Evolutionary conservation across 2,888 invertebrate species (phyloP).

Genomic region (Pherbina coryleti): DNA sequence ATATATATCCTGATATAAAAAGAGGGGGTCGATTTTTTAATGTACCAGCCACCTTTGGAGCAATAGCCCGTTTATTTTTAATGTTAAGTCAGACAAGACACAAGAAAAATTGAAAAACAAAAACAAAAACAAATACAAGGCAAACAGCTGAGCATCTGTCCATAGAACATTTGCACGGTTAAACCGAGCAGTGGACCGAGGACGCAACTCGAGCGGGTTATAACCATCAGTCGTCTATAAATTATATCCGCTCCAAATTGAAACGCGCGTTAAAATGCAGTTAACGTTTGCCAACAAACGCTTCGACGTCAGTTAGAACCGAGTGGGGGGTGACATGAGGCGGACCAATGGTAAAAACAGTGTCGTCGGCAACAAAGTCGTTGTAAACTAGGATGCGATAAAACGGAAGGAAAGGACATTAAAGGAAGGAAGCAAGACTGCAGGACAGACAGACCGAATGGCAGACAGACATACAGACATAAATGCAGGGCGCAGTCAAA

Average conservation of each 20-base stretch:
- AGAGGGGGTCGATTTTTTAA: too few species aligned
- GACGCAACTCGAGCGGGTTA: conserved; percentile 35
- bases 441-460: background rate
- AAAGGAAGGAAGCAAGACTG: conserved; percentile 44
- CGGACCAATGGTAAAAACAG: background rate
- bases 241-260: conserved; percentile 69
- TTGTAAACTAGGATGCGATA: conserved; percentile 40
- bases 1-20: too few species aligned
- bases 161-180: background rate
- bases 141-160: too few species aligned
- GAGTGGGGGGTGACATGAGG: background rate
- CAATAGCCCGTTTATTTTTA: too few species aligned
- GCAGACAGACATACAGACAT: background rate
- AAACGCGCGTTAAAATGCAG: conserved; percentile 69
- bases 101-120: too few species aligned
- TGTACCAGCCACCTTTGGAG: too few species aligned
- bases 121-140: too few species aligned
- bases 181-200: background rate
- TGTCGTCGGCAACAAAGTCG: conserved; percentile 11
- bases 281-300: conserved; percentile 58
- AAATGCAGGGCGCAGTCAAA: conserved; percentile 12
- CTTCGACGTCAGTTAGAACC: background rate
- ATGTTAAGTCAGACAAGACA: too few species aligned
- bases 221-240: conserved; percentile 66
- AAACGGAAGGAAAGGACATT: conserved; percentile 48